Evolutionary conservation across 2,113 vertebrate species (phyloP), one percentile per base, ranked within the genome.

Genomic region (Vicugna pacos): DNA sequence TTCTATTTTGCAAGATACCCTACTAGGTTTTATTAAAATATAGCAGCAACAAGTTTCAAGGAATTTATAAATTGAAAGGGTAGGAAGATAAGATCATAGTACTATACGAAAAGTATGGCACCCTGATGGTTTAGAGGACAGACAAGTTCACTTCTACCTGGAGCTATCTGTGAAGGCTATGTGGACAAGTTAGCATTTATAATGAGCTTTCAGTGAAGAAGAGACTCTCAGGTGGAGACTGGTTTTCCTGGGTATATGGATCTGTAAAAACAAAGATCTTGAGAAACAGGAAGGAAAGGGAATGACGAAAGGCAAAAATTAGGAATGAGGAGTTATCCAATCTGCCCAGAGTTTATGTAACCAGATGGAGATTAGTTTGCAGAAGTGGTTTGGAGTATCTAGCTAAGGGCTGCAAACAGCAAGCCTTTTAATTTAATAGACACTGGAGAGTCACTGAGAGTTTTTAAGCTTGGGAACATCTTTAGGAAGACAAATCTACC

Each of bases 11-110:
- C 20, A 85, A 80, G 20, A 91, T 10, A 89, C 50, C 52, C 6
- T 38, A 67, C 11, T 65, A 84, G 64, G 12, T 88, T 42, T 35
- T 82, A 83, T 82, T 83, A 72, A 95, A 91, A 83, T 80, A 92
- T 20, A 91, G 32, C 6, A 80, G 52, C 35, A 90, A 92, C 54
- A 92, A 64, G 84, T 67, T 84, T 94, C 70, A 80, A 94, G n/a
- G 8, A 88, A 95, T 32, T 84, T 77, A 91, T 70, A 72, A 89
- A 79, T 17, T 60, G 48, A 77, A 46, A 82, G 28, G 8, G 28
- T 76, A 30, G 76, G 9, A 62, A 56, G 62, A 87, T 65, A 46
- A 79, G 75, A 92, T 65, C 6, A 58, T 15, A 72, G 30, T 12
- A 5, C 52, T 30, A 77, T 20, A 67, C 16, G 69, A 89, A 89